Conservation (phyloP, 1,140 invertebrate genomes). For the Tetraneura akinire region DNA sequence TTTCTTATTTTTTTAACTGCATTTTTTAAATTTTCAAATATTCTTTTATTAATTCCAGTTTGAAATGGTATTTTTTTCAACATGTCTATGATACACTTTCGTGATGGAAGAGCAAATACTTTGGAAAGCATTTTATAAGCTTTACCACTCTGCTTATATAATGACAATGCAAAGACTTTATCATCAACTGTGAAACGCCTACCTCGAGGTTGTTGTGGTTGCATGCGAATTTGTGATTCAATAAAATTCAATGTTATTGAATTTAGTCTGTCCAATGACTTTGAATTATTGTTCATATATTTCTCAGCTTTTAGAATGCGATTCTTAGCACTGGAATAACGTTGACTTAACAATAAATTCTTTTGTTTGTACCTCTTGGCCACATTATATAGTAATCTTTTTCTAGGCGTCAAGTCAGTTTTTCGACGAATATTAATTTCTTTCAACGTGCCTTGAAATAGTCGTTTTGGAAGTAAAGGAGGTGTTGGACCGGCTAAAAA, state of each 20-base stretch:
- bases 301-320: neutral
- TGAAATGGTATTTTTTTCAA: neutral
- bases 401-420: neutral
- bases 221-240: neutral
- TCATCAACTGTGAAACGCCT: neutral
- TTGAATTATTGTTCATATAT: neutral
- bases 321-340: neutral
- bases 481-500: no score
- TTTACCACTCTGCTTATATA: no score
- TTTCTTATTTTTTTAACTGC: neutral
- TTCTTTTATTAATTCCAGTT: constrained; percentile 1
- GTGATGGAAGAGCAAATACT: neutral
- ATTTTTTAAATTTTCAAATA: neutral
- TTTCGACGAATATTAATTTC: neutral
- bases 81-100: neutral
- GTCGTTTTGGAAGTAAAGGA: neutral
- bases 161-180: no score
- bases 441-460: neutral
- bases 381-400: neutral
- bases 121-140: neutral
- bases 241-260: neutral
- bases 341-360: neutral
- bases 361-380: neutral
- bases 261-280: neutral
- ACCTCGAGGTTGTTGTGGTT: neutral